These are phyloP conservation scores for Zaprionus capensis DNA, from an alignment of 1,140 invertebrate species.

Conservation along the genomic window DNA sequence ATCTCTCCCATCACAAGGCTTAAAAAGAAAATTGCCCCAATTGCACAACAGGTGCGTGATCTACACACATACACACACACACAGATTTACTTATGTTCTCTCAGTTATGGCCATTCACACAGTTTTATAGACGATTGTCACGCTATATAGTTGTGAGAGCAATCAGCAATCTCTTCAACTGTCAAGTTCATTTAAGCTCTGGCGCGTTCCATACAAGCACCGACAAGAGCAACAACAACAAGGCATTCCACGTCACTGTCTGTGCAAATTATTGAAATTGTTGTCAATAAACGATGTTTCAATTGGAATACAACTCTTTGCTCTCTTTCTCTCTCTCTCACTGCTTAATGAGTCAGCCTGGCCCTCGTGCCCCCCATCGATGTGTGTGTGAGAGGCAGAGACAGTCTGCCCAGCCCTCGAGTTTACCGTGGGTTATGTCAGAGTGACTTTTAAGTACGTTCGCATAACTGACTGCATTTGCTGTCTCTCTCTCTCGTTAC, in stretches of 20 bases:
- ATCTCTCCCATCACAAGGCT: background rate
- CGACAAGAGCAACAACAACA: slow-evolving; percentile 4
- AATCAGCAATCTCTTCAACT: slow-evolving; percentile 33
- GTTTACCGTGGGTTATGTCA: slow-evolving; percentile 43
- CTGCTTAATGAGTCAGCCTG: slow-evolving; percentile 42
- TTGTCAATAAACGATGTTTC: slow-evolving; percentile 55
- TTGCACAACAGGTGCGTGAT: background rate
- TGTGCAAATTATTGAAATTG: slow-evolving; percentile 56
- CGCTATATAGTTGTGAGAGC: slow-evolving; percentile 31
- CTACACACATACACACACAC: background rate
- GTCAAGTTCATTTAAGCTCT: slow-evolving; percentile 35
- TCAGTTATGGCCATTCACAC: slow-evolving; percentile 2
- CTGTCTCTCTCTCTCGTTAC: background rate
- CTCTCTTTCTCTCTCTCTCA: slow-evolving; percentile 9
- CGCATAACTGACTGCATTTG: slow-evolving; percentile 1
- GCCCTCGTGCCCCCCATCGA: background rate
- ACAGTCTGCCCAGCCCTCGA: background rate
- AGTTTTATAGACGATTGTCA: slow-evolving; percentile 26
- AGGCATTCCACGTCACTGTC: slow-evolving; percentile 26
- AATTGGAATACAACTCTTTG: slow-evolving; percentile 45
- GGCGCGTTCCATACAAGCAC: slow-evolving; percentile 13
- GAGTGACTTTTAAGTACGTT: slow-evolving; percentile 16
- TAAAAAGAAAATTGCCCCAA: background rate
- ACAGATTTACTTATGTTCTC: background rate
- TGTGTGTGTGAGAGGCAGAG: background rate